Conservation (phyloP, 2,113 vertebrate genomes). For the Calidris pugnax region DNA sequence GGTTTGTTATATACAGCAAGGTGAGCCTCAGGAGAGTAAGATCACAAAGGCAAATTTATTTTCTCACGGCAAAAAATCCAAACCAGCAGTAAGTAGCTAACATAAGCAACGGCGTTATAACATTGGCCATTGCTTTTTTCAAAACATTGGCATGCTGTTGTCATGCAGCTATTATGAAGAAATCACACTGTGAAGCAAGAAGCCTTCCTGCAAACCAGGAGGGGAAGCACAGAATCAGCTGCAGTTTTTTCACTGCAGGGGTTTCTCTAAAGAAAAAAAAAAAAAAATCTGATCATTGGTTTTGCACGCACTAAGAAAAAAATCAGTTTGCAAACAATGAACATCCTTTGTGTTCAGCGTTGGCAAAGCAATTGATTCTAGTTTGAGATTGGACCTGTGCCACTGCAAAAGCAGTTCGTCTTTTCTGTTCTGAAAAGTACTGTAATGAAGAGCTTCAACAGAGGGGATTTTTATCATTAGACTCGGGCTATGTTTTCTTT, state of each 20-base stretch:
- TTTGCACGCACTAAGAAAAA: slow-evolving; percentile 65
- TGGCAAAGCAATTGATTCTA: slow-evolving; percentile 80
- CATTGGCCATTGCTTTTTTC: slow-evolving; percentile 48
- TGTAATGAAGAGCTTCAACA: slow-evolving; percentile 51
- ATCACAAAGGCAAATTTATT: slow-evolving; percentile 12
- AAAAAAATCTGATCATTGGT: slow-evolving; percentile 38
- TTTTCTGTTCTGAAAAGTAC: slow-evolving; percentile 66
- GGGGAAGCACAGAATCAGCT: slow-evolving; percentile 49
- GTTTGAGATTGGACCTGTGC: slow-evolving; percentile 76
- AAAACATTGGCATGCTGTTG: slow-evolving; percentile 50
- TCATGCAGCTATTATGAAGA: slow-evolving; percentile 65
- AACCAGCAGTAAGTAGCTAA: slow-evolving; percentile 17
- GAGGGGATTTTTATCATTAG: slow-evolving; percentile 39
- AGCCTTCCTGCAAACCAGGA: slow-evolving; percentile 61
- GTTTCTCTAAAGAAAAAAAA: slow-evolving; percentile 28
- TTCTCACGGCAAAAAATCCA: neutral
- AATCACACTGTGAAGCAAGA: slow-evolving; percentile 71
- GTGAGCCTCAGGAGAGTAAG: neutral
- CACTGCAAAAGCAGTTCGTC: slow-evolving; percentile 65
- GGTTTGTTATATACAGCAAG: neutral
- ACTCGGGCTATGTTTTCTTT: slow-evolving; percentile 9
- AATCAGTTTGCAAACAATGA: slow-evolving; percentile 80
- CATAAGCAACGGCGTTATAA: slow-evolving; percentile 8
- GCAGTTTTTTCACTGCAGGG: slow-evolving; percentile 67
- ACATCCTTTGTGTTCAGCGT: slow-evolving; percentile 76